These are phyloP conservation scores for Melanocharis versteri DNA, from an alignment of 2,113 vertebrate species.

Conservation along the genomic window DNA sequence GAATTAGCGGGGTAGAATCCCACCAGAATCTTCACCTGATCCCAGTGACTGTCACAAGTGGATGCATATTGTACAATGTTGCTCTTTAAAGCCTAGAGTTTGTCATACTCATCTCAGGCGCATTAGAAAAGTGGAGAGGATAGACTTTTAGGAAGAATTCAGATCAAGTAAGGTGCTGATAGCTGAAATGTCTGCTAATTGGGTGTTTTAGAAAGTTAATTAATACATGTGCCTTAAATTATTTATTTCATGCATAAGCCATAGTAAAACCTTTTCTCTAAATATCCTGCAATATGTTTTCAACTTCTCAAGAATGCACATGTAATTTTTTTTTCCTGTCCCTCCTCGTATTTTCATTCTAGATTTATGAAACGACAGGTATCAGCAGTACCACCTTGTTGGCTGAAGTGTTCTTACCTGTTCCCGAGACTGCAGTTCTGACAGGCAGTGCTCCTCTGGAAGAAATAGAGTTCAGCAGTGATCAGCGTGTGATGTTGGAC, in stretches of 20 bases:
- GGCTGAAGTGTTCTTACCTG: constrained; percentile 87
- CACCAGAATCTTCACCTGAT: background rate
- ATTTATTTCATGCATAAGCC: background rate
- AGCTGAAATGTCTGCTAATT: background rate
- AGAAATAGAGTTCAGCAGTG: constrained; percentile 92
- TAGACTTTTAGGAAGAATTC: background rate
- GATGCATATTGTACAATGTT: background rate
- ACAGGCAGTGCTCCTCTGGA: constrained; percentile 80
- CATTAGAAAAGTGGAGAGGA: background rate
- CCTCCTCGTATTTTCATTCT: background rate
- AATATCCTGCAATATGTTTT: background rate
- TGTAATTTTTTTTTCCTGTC: background rate
- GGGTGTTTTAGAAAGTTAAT: background rate
- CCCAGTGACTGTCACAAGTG: background rate
- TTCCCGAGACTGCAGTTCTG: constrained; percentile 85
- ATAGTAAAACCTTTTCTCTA: background rate
- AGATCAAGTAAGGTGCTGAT: background rate
- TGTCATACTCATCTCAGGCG: background rate
- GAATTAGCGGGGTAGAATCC: background rate
- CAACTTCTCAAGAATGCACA: background rate
- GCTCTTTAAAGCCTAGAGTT: background rate
- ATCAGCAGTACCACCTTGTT: constrained; percentile 73
- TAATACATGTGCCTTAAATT: background rate
- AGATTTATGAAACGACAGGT: constrained; percentile 87
- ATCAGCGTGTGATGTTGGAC: constrained; percentile 83